phyloP scores from a whole-genome alignment of 2,797 vertebrate species.

The Tarsius wallacei region DNA sequence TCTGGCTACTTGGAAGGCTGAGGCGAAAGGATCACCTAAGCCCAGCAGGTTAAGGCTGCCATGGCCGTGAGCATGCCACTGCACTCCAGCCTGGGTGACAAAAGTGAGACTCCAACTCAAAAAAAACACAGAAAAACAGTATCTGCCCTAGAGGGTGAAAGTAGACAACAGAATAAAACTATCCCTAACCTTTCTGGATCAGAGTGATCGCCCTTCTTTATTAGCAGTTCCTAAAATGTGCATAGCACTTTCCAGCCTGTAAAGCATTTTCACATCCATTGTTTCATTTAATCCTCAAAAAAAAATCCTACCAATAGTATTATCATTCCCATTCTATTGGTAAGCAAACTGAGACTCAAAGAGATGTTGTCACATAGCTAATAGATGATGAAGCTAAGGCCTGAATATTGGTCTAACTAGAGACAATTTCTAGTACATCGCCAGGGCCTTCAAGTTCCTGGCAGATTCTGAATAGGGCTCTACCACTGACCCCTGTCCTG shows the following conservation, averaged over 20 bases:
- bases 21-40: too few species aligned
- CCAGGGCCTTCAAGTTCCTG: neutral
- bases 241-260: neutral
- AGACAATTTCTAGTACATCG: neutral
- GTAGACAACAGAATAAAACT: neutral
- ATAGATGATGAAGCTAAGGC: neutral
- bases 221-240: neutral
- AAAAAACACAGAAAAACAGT: neutral
- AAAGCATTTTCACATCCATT: neutral
- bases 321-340: neutral
- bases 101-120: too few species aligned
- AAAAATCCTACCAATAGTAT: neutral
- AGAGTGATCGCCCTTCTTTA: neutral
- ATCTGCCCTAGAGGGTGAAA: neutral
- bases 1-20: too few species aligned
- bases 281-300: conserved; percentile 1
- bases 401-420: neutral
- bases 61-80: too few species aligned
- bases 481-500: too few species aligned
- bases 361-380: neutral
- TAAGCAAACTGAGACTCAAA: neutral
- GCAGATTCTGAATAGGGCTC: neutral
- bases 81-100: too few species aligned
- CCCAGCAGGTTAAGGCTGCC: too few species aligned
- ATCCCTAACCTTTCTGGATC: neutral